Conservation (phyloP, 1,140 invertebrate species). For the Cotesia glomerata region DNA sequence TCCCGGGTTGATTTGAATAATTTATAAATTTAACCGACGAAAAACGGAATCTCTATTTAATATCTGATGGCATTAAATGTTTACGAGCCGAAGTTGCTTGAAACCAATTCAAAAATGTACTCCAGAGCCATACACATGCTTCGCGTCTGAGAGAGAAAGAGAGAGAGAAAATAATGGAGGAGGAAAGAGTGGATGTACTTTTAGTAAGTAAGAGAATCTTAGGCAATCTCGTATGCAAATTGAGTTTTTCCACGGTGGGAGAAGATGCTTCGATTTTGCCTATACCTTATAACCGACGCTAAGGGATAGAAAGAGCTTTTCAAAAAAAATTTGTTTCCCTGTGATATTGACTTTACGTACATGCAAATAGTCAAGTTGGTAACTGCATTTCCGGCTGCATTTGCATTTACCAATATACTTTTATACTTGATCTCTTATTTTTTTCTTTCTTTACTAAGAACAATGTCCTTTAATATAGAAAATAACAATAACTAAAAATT, state of each 20-base stretch:
- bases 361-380: no score
- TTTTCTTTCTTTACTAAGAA: no score
- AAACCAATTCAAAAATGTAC: constrained; percentile 38
- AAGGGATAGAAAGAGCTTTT: constrained; percentile 11
- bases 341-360: background rate
- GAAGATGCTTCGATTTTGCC: constrained; percentile 11
- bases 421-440: no score
- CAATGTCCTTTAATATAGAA: no score
- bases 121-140: background rate
- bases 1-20: background rate
- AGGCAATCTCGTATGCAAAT: constrained; percentile 57
- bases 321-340: constrained; percentile 27
- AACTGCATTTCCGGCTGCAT: no score
- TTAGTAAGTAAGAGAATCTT: constrained; percentile 36
- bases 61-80: constrained; percentile 8
- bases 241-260: constrained; percentile 9
- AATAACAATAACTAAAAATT: no score
- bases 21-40: background rate
- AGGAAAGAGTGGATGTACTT: constrained; percentile 40
- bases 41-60: background rate
- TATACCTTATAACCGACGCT: background rate
- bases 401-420: no score
- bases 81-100: constrained; percentile 18
- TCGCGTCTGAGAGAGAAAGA: no score
- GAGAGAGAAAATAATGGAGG: no score